Base-by-base conservation (phyloP, 2,113 vertebrate genomes). In the Oryzias celebensis region DNA sequence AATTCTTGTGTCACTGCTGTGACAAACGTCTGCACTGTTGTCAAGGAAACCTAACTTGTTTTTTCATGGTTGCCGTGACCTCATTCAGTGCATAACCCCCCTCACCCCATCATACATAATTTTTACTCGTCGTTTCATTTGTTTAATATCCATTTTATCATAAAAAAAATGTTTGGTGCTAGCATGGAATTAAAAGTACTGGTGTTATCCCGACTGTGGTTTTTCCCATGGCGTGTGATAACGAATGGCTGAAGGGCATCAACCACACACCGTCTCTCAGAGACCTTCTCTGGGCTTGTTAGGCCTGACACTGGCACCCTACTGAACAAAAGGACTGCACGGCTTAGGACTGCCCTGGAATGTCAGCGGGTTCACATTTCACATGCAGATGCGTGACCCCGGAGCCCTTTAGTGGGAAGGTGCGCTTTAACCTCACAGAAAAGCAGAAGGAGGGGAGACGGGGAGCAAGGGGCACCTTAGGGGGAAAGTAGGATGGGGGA, bases 361-460 rank as follows among this genome's bases (percentile, higher is more conserved):
- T 96, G 95, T 96, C 94, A 94, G 94, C 93, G 93, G 86, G 94
- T 94, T 94, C 93, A 93, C 92, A 95, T 96, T 96, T 96, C 95
- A 95, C 94, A 96, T 95, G 93, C 94, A 97, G 94, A 97, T 96
- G 94, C 95, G 93, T 92, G 92, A 94, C 94, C 92, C 84, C 91
- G 80, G 91, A 93, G 91, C 93, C 93, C 91, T 91, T 83, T 93
- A 87, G 90, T 86, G 82, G 70, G 91, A 92, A 93, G 92, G 91
- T 93, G 91, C 78, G 88, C 87, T 90, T 92, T 91, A 91, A 90
- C 90, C 89, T 88, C 87, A 59, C 78, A 79, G 78, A 90, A 92
- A 90, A 92, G 92, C 91, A 92, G 83, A 89, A 90, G 91, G 92
- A 68, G 83, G 82, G 60, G 75, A 58, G 24, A 64, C 51, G 46